Evolutionary conservation across 2,113 vertebrate genomes (phyloP), one percentile per base, ranked within the genome.

Genomic region (Zingel zingel): DNA sequence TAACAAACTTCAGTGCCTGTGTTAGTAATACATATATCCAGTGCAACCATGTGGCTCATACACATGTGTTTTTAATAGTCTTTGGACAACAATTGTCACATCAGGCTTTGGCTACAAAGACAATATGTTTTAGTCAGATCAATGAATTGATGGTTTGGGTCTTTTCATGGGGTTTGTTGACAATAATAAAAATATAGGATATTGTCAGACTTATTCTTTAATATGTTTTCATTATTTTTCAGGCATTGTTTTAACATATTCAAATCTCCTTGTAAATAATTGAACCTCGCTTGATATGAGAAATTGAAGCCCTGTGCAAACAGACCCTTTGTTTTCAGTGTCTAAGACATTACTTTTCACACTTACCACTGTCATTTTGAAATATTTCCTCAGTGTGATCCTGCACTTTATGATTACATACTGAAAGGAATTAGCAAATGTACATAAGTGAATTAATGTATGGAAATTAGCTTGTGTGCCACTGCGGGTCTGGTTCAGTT

Each of bases 371-470:
- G 84, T 82, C 76, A 83, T 64, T 91, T 78, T 84, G 69, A 91
- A 74, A 89, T 69, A 84, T 90, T 76, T 87, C 82, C 73, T 83
- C 76, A 69, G 64, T 79, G 53, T 84, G 79, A 93, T 90, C 88
- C 64, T 83, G 85, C 59, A 83, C 89, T 82, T 82, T 70, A 79
- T 84, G 70, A 84, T 77, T 69, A 74, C 86, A 89, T 63, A 65
- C 67, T 77, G 62, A 89, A 87, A 79, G 80, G 89, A 93, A 93
- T 91, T 88, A 88, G 89, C 78, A 83, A 88, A 89, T 82, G 86
- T 71, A 93, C 86, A 92, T 87, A 93, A 90, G 86, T 89, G 89
- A 93, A 94, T 92, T 92, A 92, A 93, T 91, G 85, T 93, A 93
- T 90, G 93, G 83, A 94, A 93, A 94, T 93, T 65, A 94, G 91